Percentiles rank a stretch among this genome's conserved stretches.
Conservation (phyloP, 64 coral and sea anemone species). For the Actinia tenebrosa region DNA sequence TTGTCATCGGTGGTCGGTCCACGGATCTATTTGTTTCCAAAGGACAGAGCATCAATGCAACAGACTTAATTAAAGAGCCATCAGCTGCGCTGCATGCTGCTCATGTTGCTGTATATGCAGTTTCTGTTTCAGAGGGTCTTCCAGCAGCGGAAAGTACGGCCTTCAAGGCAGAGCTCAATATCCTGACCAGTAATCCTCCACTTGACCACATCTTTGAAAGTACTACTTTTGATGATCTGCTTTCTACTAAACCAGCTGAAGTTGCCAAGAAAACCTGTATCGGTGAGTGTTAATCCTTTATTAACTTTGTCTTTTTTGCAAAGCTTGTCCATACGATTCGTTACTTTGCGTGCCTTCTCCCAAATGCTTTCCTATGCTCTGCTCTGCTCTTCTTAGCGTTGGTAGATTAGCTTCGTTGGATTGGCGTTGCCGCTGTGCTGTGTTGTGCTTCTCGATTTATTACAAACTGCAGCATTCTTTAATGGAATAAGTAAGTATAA, state of each 20-base stretch:
- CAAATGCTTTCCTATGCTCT: no score
- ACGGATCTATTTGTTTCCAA: conserved; percentile 47
- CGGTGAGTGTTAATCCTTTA: conserved; percentile 2
- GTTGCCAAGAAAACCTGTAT: conserved; percentile 47
- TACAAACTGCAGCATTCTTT: no score
- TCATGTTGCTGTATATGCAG: conserved; percentile 40
- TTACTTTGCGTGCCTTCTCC: no score
- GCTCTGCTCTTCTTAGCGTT: no score
- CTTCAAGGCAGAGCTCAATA: conserved; percentile 11
- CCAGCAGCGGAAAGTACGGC: not conserved
- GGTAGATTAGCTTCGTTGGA: no score
- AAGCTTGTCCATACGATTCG: no score
- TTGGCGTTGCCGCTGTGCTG: no score
- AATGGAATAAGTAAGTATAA: no score
- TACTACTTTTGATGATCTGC: conserved; percentile 17
- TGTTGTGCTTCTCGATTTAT: no score
- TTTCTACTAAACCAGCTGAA: not conserved
- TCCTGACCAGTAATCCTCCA: conserved; percentile 28
- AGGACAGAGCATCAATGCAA: conserved; percentile 51
- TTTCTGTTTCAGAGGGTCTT: conserved; percentile 33
- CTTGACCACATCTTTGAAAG: conserved; percentile 41
- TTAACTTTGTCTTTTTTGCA: no score
- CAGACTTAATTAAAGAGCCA: conserved; percentile 46
- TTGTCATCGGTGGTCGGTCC: conserved; percentile 56
- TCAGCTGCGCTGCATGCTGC: not conserved